Evolutionary conservation across 2,888 invertebrate species (phyloP).

Genomic region (Lepidocyrtoides sp.): DNA sequence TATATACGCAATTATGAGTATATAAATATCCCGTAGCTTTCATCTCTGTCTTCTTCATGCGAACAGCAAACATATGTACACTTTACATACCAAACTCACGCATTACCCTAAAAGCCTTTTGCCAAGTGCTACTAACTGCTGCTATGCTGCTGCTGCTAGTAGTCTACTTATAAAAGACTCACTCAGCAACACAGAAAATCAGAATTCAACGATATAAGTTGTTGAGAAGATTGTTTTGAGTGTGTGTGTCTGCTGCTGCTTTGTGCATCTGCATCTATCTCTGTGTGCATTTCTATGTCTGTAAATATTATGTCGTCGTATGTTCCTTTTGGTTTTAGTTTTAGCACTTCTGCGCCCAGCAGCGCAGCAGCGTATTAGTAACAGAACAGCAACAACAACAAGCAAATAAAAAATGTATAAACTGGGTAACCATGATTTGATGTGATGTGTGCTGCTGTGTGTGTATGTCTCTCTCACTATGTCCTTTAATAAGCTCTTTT

Average conservation of each 20-base stretch:
- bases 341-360: slow-evolving; percentile 32
- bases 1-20: not conserved
- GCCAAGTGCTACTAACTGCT: no score
- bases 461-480: not conserved
- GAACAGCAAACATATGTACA: not conserved
- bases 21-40: slow-evolving; percentile 11
- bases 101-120: not conserved
- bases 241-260: not conserved
- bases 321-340: not conserved
- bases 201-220: not conserved
- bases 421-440: slow-evolving; percentile 34
- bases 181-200: slow-evolving; percentile 19
- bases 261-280: not conserved
- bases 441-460: not conserved
- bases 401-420: slow-evolving; percentile 1
- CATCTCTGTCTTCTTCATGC: not conserved
- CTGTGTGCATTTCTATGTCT: not conserved
- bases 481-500: not conserved
- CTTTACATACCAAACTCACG: not conserved
- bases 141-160: no score
- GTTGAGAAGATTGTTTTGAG: not conserved
- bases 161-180: slow-evolving; percentile 7
- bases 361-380: not conserved
- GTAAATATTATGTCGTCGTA: slow-evolving; percentile 11
- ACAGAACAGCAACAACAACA: not conserved